Evolutionary conservation across 2,888 invertebrate species (phyloP).

Genomic region (Andrena camellia): DNA sequence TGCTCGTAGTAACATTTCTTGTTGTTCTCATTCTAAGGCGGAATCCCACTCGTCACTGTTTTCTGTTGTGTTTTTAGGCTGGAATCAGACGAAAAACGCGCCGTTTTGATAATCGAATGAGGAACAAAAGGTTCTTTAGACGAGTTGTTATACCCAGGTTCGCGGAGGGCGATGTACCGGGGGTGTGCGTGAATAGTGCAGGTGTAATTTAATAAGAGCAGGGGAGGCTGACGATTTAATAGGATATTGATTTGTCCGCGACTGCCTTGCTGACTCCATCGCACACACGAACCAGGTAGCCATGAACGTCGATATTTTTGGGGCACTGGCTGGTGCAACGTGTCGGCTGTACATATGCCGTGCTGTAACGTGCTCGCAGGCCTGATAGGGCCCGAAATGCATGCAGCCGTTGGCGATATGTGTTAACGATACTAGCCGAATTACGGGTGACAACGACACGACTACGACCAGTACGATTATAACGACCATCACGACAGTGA

Average conservation of each 20-base stretch:
- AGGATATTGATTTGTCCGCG: constrained; percentile 82
- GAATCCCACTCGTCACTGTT: constrained; percentile 79
- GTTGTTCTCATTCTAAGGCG: constrained; percentile 81
- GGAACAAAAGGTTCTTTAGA: constrained; percentile 47
- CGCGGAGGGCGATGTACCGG: constrained; percentile 39
- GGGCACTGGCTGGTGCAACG: constrained; percentile 78
- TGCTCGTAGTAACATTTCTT: constrained; percentile 69
- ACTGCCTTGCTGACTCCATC: constrained; percentile 74
- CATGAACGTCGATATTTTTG: constrained; percentile 85
- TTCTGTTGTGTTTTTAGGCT: constrained; percentile 82
- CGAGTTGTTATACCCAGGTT: constrained; percentile 39
- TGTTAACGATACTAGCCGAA: constrained; percentile 60
- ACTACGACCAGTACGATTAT: constrained; percentile 53
- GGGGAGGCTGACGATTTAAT: constrained; percentile 81
- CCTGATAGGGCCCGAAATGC: constrained; percentile 79
- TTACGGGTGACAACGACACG: constrained; percentile 47
- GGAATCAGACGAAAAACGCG: constrained; percentile 76
- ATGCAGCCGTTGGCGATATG: constrained; percentile 63
- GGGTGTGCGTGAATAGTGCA: constrained; percentile 63
- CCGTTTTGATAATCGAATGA: constrained; percentile 72
- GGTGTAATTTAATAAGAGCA: constrained; percentile 80
- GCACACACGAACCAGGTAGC: constrained; percentile 76
- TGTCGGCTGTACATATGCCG: constrained; percentile 72
- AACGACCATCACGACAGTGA: constrained; percentile 49
- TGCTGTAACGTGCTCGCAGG: constrained; percentile 72